Evolutionary conservation across 2,888 invertebrate genomes (phyloP), one percentile per base, ranked within the genome.

Genomic region (Melanotus villosus): DNA sequence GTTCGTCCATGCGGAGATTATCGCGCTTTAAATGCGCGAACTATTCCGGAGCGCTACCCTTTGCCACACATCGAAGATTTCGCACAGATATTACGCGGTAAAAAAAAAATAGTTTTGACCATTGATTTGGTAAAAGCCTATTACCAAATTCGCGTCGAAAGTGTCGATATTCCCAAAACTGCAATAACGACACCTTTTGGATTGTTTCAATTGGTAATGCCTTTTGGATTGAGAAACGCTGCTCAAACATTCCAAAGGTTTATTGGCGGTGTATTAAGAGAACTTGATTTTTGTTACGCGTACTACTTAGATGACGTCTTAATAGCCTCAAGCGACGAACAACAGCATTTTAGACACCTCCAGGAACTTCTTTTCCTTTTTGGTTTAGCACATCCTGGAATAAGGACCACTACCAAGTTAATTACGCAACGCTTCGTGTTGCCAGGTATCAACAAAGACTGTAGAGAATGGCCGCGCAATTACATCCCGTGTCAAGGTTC

Each of bases 161-260:
- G 14, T 1, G 14, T 12, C 12, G 38, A 38, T 14, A 12, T 38
- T 2, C 5, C 14, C 5, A 60, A 60, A 38, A 23, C 12, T 16
- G 23, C 78, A 1, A 73, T 76, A 2, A 74, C 59, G 0, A 78
- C 74, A n/a, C 75, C 77, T 1, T 79, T 79, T 32, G 77, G 74
- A 1, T 52, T 76, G 23, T 78, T 73, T 68, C 75, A 84, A 63
- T 83, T 81, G 0, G 56, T 57, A 0, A 80, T 81, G 79, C 71
- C 74, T 0, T 84, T 83, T 26, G 84, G 84, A 0, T 74, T 85
- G 0, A 45, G 82, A 1, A 84, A 85, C 62, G 82, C 85, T 0
- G 80, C 80, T 0, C 81, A 84, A 67, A 82, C 83, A 0, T 80
- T 85, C 72, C 81, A 83, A 59, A 75, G 81, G 2, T 83, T 83